These are phyloP conservation scores for Lutra lutra DNA, from an alignment of 2,797 vertebrate genomes.

Conservation along the genomic window DNA sequence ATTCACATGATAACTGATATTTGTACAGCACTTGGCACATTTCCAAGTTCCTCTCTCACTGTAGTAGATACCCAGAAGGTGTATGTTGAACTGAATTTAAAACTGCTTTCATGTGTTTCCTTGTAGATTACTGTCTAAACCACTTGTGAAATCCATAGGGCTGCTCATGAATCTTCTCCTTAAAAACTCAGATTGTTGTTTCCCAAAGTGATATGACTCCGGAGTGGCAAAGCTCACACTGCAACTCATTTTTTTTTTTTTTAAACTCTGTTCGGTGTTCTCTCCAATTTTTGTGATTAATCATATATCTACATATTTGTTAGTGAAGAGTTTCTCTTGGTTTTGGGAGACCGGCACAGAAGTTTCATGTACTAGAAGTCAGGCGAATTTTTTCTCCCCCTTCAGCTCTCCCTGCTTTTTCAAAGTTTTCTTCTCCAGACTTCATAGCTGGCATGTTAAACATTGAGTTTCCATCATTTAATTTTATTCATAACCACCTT, in stretches of 20 bases:
- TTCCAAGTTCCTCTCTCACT: not conserved
- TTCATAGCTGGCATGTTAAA: not conserved
- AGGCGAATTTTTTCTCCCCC: not conserved
- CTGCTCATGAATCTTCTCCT: not conserved
- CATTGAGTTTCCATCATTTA: not conserved
- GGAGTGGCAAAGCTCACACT: not conserved
- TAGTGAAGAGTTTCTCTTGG: not conserved
- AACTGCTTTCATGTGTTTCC: not conserved
- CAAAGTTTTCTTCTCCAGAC: not conserved
- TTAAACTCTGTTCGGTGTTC: not conserved
- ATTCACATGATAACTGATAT: not conserved
- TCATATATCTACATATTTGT: not conserved
- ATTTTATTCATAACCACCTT: not conserved
- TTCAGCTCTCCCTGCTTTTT: not conserved
- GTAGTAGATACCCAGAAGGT: not conserved
- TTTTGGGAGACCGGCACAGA: not conserved
- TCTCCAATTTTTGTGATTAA: not conserved
- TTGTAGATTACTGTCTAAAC: not conserved
- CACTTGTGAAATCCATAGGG: not conserved
- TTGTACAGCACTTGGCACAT: not conserved
- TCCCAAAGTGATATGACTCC: not conserved
- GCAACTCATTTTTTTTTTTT: not conserved
- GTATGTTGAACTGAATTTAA: not conserved
- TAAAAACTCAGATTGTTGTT: not conserved
- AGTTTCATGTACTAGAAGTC: not conserved